phyloP scores from a whole-genome alignment of 2,797 vertebrate genomes.

The Smutsia gigantea region DNA sequence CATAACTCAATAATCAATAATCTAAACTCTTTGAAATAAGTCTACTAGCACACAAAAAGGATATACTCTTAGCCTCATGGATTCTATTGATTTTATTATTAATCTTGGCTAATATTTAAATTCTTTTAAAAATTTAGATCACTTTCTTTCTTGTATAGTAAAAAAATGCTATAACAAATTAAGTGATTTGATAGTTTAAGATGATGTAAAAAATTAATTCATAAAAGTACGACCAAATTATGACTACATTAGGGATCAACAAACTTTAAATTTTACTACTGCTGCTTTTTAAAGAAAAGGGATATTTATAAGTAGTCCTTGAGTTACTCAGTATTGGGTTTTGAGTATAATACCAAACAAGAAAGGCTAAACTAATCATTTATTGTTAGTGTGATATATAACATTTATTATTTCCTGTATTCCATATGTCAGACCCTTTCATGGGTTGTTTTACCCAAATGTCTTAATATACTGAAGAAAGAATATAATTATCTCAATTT shows the following conservation, averaged over 20 bases:
- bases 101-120: background rate
- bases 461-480: background rate
- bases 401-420: background rate
- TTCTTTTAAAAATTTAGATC: background rate
- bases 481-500: background rate
- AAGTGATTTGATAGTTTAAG: background rate
- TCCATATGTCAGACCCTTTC: background rate
- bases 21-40: background rate
- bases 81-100: constrained; percentile 19
- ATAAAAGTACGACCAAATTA: background rate
- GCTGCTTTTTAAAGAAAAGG: background rate
- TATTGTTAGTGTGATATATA: background rate
- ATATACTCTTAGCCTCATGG: background rate
- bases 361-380: background rate
- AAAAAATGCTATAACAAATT: background rate
- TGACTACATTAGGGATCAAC: background rate
- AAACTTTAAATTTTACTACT: background rate
- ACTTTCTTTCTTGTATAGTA: background rate
- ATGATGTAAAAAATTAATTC: background rate
- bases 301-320: background rate
- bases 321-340: background rate
- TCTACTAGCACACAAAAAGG: background rate
- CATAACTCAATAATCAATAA: background rate
- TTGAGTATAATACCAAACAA: background rate
- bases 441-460: background rate